Percentiles rank a stretch among this genome's conserved stretches.
Evolutionary conservation across 2,113 vertebrate species (phyloP).

Genomic region (Erpornis zantholeuca): DNA sequence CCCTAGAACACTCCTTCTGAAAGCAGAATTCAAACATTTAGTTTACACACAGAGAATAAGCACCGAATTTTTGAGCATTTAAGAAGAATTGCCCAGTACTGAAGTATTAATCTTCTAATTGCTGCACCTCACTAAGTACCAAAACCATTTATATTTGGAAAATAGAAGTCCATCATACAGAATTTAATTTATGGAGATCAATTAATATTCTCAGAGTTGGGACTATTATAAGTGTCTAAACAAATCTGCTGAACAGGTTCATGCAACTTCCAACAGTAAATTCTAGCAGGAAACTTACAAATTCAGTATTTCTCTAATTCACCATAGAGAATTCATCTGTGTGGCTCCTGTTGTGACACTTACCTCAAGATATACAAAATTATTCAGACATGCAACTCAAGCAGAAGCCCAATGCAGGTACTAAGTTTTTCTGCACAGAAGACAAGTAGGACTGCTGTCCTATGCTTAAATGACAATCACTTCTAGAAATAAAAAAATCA

Average conservation of each 20-base stretch:
- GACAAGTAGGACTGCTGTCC: background rate
- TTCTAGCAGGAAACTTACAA: background rate
- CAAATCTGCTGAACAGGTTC: background rate
- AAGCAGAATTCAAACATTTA: background rate
- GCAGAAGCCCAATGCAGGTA: background rate
- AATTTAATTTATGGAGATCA: background rate
- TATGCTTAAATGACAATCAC: background rate
- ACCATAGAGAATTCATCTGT: background rate
- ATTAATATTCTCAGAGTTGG: background rate
- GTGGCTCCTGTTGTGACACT: background rate
- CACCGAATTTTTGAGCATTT: background rate
- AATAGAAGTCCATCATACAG: background rate
- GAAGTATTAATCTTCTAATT: background rate
- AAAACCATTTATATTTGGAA: background rate
- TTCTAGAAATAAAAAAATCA: background rate
- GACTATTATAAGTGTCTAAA: background rate
- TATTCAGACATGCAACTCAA: background rate
- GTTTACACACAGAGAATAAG: background rate
- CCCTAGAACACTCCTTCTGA: background rate
- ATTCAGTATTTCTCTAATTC: background rate
- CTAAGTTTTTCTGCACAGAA: background rate
- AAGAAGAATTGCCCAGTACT: background rate
- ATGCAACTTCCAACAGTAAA: background rate
- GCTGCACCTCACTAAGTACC: background rate
- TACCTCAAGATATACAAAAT: background rate